Evolutionary conservation across 2,888 invertebrate species (phyloP), one percentile per base, ranked within the genome.

Genomic region (Lymantria dispar): DNA sequence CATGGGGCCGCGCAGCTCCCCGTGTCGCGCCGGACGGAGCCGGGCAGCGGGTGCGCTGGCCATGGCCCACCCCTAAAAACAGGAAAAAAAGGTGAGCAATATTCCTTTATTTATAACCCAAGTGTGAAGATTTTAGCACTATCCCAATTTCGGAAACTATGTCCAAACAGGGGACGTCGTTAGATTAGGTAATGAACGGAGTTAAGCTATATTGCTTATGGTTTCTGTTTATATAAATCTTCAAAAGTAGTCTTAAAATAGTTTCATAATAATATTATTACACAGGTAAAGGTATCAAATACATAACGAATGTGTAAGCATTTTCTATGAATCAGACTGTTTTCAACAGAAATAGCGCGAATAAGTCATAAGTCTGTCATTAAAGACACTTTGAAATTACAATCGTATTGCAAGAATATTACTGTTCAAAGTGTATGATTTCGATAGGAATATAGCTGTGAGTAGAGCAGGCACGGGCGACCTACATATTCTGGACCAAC

Each of bases 401-500:
- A 57, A 59, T 69, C 51, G 60, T 69, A 69, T 62, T 54, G 41
- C 58, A 55, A 58, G 54, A 52, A 59, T 56, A 62, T 64, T 67
- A 67, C 61, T 57, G 68, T 54, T 56, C 58, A 68, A 71, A 72
- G 64, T 66, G 62, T 68, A 59, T 62, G 48, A 54, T 61, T 54
- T 54, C 64, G 55, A 65, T 64, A 67, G 67, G 60, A 72, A 64
- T 61, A 69, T 58, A 51, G 50, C 47, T 60, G 59, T 44, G 59
- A 69, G 60, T 52, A 51, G 58, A 56, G 64, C 60, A 63, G 62
- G 62, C 64, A 52, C 68, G 69, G 59, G 51, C 80, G 81, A 80
- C 85, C 85, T 82, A 85, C 72, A 80, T 85, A 75, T 64, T 54
- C 73, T 87, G 87, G 87, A 81, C 40, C 55, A 33, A 45, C 64